Conservation (phyloP, 1,140 invertebrate genomes). For the Hyles euphorbiae region DNA sequence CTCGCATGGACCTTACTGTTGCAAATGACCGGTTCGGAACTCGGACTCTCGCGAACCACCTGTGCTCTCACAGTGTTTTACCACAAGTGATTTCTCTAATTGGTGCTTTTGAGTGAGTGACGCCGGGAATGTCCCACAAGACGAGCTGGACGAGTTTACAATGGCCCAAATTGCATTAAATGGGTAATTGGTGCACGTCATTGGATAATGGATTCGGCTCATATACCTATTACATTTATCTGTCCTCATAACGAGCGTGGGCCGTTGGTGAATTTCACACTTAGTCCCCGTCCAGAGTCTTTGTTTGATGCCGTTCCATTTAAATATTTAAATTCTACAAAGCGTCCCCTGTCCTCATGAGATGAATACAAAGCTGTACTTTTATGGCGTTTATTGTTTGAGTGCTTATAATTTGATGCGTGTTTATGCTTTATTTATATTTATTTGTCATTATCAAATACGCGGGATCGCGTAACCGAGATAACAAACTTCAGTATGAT, state of each 20-base stretch:
- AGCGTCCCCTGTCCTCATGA: slow-evolving; percentile 45
- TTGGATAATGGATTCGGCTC: slow-evolving; percentile 71
- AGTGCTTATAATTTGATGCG: slow-evolving; percentile 18
- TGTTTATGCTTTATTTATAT: slow-evolving; percentile 5
- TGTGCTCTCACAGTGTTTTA: slow-evolving; percentile 49
- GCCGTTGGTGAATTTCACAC: slow-evolving; percentile 61
- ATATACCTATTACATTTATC: slow-evolving; percentile 59
- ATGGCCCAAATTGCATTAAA: slow-evolving; percentile 72
- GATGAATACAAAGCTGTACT: slow-evolving; percentile 51
- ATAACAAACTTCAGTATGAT: no score
- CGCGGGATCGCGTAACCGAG: no score
- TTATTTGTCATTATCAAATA: neutral
- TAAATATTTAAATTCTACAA: slow-evolving; percentile 58
- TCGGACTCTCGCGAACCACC: slow-evolving; percentile 38
- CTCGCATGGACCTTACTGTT: slow-evolving; percentile 40
- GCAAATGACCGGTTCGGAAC: slow-evolving; percentile 55
- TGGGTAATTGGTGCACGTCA: slow-evolving; percentile 73
- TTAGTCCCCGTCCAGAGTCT: slow-evolving; percentile 50
- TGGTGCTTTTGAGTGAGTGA: slow-evolving; percentile 70
- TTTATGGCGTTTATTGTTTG: slow-evolving; percentile 25
- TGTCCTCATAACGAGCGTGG: slow-evolving; percentile 51
- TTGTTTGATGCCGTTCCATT: slow-evolving; percentile 60
- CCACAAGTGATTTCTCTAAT: slow-evolving; percentile 57
- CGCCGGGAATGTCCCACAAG: slow-evolving; percentile 58
- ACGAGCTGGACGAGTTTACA: slow-evolving; percentile 50